A percentile compares a stretch with the other conserved stretches of the same genome.
Evolutionary conservation across 2,113 vertebrate genomes (phyloP).

Genomic region (Epinephelus cyanopodus): DNA sequence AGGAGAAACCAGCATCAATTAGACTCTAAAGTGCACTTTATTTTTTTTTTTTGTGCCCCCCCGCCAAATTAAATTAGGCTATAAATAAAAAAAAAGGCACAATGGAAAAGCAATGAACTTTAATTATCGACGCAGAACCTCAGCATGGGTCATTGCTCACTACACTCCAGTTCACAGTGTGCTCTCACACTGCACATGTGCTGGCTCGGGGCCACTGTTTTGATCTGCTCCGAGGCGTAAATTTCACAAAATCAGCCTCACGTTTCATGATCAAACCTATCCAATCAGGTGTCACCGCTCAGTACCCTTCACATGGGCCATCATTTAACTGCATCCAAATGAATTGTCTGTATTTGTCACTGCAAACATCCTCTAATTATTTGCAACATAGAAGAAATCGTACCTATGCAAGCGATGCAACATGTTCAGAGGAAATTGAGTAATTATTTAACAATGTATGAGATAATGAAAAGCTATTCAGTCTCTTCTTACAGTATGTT

Average conservation of each 20-base stretch:
- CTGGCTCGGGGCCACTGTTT: conserved; percentile 32
- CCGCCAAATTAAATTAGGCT: conserved; percentile 83
- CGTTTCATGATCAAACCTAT: neutral
- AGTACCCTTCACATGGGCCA: neutral
- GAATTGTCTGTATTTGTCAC: conserved; percentile 20
- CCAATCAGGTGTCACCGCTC: neutral
- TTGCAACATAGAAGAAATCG: conserved; percentile 10
- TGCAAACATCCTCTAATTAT: conserved; percentile 20
- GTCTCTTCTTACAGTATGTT: neutral
- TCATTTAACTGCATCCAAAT: neutral
- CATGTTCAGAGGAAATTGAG: neutral
- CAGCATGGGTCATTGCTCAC: conserved; percentile 68
- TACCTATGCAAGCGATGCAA: neutral
- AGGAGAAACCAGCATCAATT: conserved; percentile 78
- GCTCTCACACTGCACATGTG: conserved; percentile 25
- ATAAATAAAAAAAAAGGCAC: conserved; percentile 73
- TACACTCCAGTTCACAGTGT: conserved; percentile 23
- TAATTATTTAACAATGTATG: neutral
- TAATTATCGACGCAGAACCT: conserved; percentile 78
- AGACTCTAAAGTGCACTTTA: conserved; percentile 83
- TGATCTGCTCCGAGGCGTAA: conserved; percentile 20
- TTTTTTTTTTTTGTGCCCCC: conserved; percentile 72
- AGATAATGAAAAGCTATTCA: conserved; percentile 6
- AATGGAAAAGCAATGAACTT: conserved; percentile 81
- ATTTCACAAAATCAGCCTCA: conserved; percentile 26